These are phyloP conservation scores for Bugulina stolonifera DNA, from an alignment of 2,888 invertebrate genomes.

Conservation along the genomic window DNA sequence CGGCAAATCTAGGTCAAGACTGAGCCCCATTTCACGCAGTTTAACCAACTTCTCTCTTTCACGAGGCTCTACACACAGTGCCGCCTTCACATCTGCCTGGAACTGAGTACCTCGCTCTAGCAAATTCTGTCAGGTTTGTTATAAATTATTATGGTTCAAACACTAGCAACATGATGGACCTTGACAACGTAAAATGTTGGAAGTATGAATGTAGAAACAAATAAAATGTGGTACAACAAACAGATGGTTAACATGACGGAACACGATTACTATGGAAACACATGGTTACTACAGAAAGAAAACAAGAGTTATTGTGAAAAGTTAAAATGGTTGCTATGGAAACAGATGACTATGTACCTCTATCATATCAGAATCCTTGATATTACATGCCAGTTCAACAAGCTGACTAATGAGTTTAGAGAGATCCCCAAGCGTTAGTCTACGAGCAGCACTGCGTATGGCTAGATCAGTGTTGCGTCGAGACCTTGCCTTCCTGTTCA, in stretches of 20 bases:
- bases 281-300: too few species aligned
- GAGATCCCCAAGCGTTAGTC: slow-evolving; percentile 79
- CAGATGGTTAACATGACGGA: too few species aligned
- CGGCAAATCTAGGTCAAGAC: slow-evolving; percentile 78
- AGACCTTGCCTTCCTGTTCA: neutral
- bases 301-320: too few species aligned
- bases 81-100: slow-evolving; percentile 62
- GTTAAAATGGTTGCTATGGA: too few species aligned
- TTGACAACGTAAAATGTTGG: too few species aligned
- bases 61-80: slow-evolving; percentile 44
- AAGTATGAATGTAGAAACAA: too few species aligned
- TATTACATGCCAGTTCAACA: slow-evolving; percentile 74
- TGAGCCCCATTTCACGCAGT: slow-evolving; percentile 71
- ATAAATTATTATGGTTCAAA: too few species aligned
- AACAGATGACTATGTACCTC: slow-evolving; percentile 48
- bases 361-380: slow-evolving; percentile 76
- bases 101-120: slow-evolving; percentile 51
- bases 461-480: neutral
- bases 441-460: slow-evolving; percentile 38
- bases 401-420: slow-evolving; percentile 82
- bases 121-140: slow-evolving; percentile 50
- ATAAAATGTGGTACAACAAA: too few species aligned
- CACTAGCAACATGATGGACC: too few species aligned
- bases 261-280: too few species aligned
- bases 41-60: slow-evolving; percentile 63